A percentile compares a stretch with the other conserved stretches of the same genome.
phyloP scores from a whole-genome alignment of 2,113 vertebrate genomes.

The Sander lucioperca region DNA sequence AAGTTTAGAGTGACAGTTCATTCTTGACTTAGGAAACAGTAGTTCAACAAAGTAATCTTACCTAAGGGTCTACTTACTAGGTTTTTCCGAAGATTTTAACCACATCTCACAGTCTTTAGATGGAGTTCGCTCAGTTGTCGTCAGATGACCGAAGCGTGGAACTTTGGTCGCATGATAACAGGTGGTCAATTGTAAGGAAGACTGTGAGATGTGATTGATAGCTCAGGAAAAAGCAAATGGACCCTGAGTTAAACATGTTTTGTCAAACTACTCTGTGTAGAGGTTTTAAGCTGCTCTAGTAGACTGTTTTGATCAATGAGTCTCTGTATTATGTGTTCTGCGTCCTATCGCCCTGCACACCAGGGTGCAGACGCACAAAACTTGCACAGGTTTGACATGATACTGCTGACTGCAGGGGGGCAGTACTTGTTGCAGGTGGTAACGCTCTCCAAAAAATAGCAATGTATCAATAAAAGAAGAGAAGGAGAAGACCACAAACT shows the following conservation, averaged over 20 bases:
- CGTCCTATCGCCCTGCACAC: not conserved
- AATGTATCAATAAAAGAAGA: not conserved
- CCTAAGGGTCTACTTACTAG: not conserved
- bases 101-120: not conserved
- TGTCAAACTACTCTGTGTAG: not conserved
- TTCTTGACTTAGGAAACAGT: not conserved
- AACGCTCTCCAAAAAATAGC: not conserved
- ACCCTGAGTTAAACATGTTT: not conserved
- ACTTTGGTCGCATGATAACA: not conserved
- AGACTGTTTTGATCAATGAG: not conserved
- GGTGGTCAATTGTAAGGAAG: not conserved
- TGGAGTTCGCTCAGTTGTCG: constrained; percentile 1
- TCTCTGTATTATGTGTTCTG: not conserved
- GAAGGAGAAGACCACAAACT: not conserved
- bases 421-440: not conserved
- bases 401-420: constrained; percentile 11
- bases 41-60: not conserved
- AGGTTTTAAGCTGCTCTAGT: not conserved
- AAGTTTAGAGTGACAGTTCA: not conserved
- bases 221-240: not conserved
- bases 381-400: constrained; percentile 7
- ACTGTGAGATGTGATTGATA: not conserved
- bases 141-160: not conserved
- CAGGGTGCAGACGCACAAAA: not conserved
- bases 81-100: not conserved